A percentile compares a stretch with the other conserved stretches of the same genome.
These are phyloP conservation scores for Neosilurus mollespiculum DNA, from an alignment of 2,797 vertebrate genomes.

Conservation along the genomic window DNA sequence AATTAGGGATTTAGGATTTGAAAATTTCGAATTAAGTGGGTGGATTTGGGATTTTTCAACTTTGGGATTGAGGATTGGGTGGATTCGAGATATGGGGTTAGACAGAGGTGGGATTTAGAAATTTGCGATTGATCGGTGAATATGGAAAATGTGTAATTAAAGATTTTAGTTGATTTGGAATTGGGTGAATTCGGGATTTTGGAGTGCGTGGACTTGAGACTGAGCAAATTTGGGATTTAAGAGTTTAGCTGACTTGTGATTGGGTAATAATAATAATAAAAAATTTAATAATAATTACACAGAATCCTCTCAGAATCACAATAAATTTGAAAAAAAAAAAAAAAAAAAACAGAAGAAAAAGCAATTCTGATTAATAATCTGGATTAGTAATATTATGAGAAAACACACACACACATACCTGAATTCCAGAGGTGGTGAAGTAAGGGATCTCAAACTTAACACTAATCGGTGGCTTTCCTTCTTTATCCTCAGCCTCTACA, in stretches of 20 bases:
- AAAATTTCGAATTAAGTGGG: neutral
- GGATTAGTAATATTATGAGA: too few relatives aligned
- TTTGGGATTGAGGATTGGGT: neutral
- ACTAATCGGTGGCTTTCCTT: conserved; percentile 96
- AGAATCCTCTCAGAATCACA: neutral
- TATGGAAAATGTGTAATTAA: too few relatives aligned
- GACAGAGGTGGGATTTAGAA: neutral
- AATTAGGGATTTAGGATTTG: neutral
- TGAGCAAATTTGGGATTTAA: neutral
- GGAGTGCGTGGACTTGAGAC: neutral
- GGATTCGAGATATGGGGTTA: neutral
- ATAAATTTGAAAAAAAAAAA: too few relatives aligned
- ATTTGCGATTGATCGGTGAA: too few relatives aligned
- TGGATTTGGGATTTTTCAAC: neutral
- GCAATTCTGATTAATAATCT: neutral
- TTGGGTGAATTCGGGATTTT: too few relatives aligned
- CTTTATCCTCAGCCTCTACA: conserved; percentile 97
- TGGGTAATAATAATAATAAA: too few relatives aligned
- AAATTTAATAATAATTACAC: neutral
- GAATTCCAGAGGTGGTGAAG: conserved; percentile 98
- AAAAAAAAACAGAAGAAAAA: neutral
- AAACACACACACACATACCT: conserved; percentile 72
- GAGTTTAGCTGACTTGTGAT: neutral
- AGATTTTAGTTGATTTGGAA: neutral
- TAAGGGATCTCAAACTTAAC: conserved; percentile 99